Conservation (phyloP, 2,888 invertebrate species). For the Trachelus tabidus region DNA sequence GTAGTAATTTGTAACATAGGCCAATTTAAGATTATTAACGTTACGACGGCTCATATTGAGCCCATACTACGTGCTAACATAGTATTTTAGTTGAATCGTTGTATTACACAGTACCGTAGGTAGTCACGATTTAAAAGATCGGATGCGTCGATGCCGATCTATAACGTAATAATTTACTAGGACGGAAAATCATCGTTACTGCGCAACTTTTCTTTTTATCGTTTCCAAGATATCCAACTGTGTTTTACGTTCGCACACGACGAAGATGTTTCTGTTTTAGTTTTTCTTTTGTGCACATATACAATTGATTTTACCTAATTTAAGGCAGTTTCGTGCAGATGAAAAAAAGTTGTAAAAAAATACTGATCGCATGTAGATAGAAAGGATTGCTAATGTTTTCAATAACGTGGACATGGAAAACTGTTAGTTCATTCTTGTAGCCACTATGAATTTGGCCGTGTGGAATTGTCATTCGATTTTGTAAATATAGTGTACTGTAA, state of each 20-base stretch:
- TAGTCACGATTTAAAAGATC: background rate
- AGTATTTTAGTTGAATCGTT: conserved; percentile 59
- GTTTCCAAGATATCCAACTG: background rate
- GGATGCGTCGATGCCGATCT: background rate
- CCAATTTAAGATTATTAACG: conserved; percentile 52
- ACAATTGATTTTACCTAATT: conserved; percentile 16
- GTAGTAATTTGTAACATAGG: conserved; percentile 43
- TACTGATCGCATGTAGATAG: conserved; percentile 12
- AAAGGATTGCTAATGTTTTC: background rate
- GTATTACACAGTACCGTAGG: conserved; percentile 38
- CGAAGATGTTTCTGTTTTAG: conserved; percentile 15
- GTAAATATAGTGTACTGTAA: conserved; percentile 31
- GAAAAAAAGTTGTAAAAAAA: conserved; percentile 1
- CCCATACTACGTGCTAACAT: conserved; percentile 50
- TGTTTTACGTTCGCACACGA: background rate
- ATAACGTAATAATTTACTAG: background rate
- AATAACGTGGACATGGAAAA: background rate
- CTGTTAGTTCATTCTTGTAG: background rate
- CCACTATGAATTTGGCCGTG: background rate
- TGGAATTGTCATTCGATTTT: conserved; percentile 13
- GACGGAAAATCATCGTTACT: background rate
- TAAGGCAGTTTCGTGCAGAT: conserved; percentile 13
- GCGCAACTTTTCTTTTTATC: background rate
- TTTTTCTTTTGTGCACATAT: conserved; percentile 10
- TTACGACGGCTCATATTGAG: conserved; percentile 61